phyloP scores from a whole-genome alignment of 2,888 invertebrate genomes.

The Tachina lurida region DNA sequence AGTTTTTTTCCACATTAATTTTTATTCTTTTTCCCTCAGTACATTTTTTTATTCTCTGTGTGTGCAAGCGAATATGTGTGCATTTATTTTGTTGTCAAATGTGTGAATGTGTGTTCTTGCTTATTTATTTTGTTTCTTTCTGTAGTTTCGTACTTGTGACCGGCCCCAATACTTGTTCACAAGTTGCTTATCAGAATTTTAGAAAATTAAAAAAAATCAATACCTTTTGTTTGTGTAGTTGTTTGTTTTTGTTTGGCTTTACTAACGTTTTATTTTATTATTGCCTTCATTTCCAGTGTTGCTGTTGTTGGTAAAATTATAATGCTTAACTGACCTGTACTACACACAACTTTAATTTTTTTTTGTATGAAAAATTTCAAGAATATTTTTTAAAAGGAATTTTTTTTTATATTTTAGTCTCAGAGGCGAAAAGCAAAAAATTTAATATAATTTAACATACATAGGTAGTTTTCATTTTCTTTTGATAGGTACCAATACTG shows the following conservation, averaged over 20 bases:
- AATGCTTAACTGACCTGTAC: no score
- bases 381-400: no score
- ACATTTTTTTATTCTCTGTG: slow-evolving; percentile 42
- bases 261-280: slow-evolving; percentile 15
- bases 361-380: no score
- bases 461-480: no score
- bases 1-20: slow-evolving; percentile 26
- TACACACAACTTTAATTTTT: no score
- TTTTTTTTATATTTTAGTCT: no score
- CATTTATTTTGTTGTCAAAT: slow-evolving; percentile 43
- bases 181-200: slow-evolving; percentile 53
- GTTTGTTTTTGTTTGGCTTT: slow-evolving; percentile 29
- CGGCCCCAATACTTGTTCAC: slow-evolving; percentile 56
- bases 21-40: slow-evolving; percentile 14
- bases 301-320: neutral
- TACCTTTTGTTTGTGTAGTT: slow-evolving; percentile 15
- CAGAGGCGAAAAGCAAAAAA: no score
- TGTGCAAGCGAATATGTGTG: slow-evolving; percentile 28
- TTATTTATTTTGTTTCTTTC: slow-evolving; percentile 24
- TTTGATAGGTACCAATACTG: no score
- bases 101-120: slow-evolving; percentile 31
- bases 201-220: slow-evolving; percentile 7
- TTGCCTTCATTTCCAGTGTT: slow-evolving; percentile 29
- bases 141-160: slow-evolving; percentile 32
- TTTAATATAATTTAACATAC: no score